A percentile compares a stretch with the other conserved stretches of the same genome.
These are phyloP conservation scores for Tiliacea citrago DNA, from an alignment of 2,888 invertebrate species.

Conservation along the genomic window DNA sequence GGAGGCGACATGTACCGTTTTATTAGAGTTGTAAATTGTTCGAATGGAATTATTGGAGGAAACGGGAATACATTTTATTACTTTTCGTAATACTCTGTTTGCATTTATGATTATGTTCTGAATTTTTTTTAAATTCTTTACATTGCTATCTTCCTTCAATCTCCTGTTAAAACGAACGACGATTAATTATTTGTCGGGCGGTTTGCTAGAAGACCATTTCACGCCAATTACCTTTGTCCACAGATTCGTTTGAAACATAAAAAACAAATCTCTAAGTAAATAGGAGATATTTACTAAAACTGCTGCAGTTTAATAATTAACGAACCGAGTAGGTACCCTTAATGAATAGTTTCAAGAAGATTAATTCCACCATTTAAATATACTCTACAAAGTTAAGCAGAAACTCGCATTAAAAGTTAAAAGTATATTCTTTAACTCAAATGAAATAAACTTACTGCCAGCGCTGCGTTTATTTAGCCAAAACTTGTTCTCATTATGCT, in stretches of 20 bases:
- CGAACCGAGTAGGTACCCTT: constrained; percentile 36
- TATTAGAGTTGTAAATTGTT: constrained; percentile 61
- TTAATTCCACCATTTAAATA: constrained; percentile 59
- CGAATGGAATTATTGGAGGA: constrained; percentile 50
- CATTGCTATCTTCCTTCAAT: not conserved
- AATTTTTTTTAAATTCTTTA: constrained; percentile 7
- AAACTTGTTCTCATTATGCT: constrained; percentile 46
- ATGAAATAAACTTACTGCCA: constrained; percentile 46
- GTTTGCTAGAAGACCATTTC: not conserved
- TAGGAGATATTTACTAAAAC: constrained; percentile 32
- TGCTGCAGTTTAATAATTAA: constrained; percentile 47
- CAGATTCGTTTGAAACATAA: constrained; percentile 6
- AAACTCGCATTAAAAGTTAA: constrained; percentile 62
- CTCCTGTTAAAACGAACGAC: not conserved
- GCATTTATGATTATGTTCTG: constrained; percentile 22
- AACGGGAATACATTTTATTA: constrained; percentile 50
- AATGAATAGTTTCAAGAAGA: constrained; percentile 60
- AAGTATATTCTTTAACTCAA: constrained; percentile 55
- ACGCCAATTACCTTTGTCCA: constrained; percentile 9
- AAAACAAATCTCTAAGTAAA: constrained; percentile 27
- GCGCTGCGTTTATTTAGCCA: constrained; percentile 44
- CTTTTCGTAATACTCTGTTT: constrained; percentile 31
- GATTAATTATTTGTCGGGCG: not conserved
- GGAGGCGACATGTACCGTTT: constrained; percentile 58
- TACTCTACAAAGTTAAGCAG: constrained; percentile 55